Percentiles rank a stretch among this genome's conserved stretches.
Conservation (phyloP, 2,888 invertebrate genomes). For the Drosophila mimica region DNA sequence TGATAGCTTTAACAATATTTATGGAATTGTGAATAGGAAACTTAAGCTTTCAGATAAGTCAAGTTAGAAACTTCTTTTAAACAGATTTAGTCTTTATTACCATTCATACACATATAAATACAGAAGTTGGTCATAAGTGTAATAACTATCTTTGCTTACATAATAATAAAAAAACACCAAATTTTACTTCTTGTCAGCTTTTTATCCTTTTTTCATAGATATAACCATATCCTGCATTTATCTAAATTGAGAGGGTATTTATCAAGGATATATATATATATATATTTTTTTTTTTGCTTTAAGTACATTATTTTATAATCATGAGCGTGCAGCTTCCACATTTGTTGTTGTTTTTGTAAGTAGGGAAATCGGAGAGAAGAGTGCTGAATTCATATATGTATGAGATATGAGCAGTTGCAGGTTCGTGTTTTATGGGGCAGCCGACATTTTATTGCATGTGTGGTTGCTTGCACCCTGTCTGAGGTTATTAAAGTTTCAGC, state of each 20-base stretch:
- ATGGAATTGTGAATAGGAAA: not conserved
- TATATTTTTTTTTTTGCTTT: not conserved
- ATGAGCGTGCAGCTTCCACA: not conserved
- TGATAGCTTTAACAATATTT: not conserved
- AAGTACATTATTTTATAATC: not conserved
- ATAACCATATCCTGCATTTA: not conserved
- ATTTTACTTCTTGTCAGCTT: not conserved
- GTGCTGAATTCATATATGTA: constrained; percentile 1
- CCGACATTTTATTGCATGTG: constrained; percentile 72
- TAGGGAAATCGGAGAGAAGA: not conserved
- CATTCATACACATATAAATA: not conserved
- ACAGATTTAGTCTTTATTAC: not conserved
- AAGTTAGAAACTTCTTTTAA: not conserved
- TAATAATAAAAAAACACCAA: not conserved
- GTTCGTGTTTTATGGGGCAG: constrained; percentile 65
- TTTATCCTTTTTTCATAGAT: not conserved
- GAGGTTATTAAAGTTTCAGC: constrained; percentile 76
- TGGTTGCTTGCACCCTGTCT: constrained; percentile 62
- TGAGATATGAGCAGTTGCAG: constrained; percentile 25
- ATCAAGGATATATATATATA: not conserved
- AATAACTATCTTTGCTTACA: not conserved
- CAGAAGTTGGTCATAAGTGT: not conserved
- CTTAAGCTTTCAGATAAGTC: not conserved
- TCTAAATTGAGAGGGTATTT: not conserved
- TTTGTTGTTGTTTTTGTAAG: not conserved